phyloP scores from a whole-genome alignment of 2,888 invertebrate genomes.

The Tenthredo mesomela region DNA sequence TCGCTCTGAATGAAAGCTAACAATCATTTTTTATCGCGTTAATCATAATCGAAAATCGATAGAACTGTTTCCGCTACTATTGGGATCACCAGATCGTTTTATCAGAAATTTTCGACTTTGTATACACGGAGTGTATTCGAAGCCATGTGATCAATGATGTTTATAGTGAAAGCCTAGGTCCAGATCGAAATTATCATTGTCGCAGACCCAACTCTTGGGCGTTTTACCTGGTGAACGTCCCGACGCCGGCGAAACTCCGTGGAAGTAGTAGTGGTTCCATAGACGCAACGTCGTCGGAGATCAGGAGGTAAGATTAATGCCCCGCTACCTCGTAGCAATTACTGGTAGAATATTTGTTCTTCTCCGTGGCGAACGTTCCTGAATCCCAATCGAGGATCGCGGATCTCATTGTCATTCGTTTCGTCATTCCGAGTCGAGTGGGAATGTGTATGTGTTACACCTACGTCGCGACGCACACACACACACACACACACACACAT shows the following conservation, averaged over 20 bases:
- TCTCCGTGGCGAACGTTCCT: constrained; percentile 31
- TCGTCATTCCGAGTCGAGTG: constrained; percentile 31
- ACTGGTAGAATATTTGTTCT: constrained; percentile 56
- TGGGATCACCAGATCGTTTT: too few species aligned
- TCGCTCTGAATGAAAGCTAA: too few species aligned
- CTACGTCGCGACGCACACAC: neutral
- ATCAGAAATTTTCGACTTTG: too few species aligned
- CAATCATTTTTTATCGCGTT: neutral
- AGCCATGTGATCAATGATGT: neutral
- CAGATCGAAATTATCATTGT: neutral
- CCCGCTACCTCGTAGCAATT: constrained; percentile 53
- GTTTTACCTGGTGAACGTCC: constrained; percentile 14
- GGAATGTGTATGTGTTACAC: neutral
- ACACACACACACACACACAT: neutral
- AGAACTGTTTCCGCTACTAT: too few species aligned
- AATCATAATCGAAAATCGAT: neutral
- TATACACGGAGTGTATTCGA: neutral
- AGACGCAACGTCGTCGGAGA: constrained; percentile 14
- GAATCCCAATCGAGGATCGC: constrained; percentile 56
- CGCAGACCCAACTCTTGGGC: neutral
- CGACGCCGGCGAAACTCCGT: neutral
- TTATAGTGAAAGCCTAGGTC: neutral
- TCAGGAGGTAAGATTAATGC: constrained; percentile 50
- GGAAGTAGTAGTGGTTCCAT: neutral
- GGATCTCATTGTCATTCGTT: constrained; percentile 51